phyloP scores from a whole-genome alignment of 35 echinoderm and acorn worm genomes.

The Ptychodera flava region DNA sequence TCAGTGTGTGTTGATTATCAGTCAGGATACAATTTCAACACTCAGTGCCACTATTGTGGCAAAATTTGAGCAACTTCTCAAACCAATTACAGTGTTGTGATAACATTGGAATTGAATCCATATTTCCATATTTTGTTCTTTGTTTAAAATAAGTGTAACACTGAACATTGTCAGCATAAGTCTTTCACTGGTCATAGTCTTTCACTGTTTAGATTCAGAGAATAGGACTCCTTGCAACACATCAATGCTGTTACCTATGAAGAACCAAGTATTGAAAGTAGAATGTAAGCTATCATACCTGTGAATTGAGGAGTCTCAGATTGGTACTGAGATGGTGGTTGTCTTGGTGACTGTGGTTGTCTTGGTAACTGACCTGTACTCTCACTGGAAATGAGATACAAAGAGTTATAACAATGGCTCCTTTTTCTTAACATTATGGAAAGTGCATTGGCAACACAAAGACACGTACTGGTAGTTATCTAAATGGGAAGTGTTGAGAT shows the following conservation, averaged over 20 bases:
- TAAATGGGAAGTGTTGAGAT: background rate
- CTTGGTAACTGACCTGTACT: background rate
- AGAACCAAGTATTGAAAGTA: too few species aligned
- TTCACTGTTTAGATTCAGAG: background rate
- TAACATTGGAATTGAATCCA: too few species aligned
- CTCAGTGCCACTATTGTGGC: too few species aligned
- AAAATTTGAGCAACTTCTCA: too few species aligned
- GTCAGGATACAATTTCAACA: too few species aligned
- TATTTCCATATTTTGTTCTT: too few species aligned
- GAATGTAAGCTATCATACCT: background rate
- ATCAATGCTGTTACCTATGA: too few species aligned
- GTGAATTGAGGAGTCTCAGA: background rate
- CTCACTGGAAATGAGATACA: background rate
- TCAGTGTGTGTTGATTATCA: too few species aligned
- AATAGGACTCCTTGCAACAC: too few species aligned
- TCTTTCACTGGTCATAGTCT: background rate
- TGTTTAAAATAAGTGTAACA: background rate
- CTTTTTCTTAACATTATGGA: too few species aligned
- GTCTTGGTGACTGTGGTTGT: background rate
- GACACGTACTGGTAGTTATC: background rate
- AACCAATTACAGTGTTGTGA: too few species aligned
- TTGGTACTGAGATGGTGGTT: background rate
- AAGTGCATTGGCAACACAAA: too few species aligned
- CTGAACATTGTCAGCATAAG: background rate
- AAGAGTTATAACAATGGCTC: background rate